Conservation (phyloP, 2,797 vertebrate species). For the Squalus acanthias region DNA sequence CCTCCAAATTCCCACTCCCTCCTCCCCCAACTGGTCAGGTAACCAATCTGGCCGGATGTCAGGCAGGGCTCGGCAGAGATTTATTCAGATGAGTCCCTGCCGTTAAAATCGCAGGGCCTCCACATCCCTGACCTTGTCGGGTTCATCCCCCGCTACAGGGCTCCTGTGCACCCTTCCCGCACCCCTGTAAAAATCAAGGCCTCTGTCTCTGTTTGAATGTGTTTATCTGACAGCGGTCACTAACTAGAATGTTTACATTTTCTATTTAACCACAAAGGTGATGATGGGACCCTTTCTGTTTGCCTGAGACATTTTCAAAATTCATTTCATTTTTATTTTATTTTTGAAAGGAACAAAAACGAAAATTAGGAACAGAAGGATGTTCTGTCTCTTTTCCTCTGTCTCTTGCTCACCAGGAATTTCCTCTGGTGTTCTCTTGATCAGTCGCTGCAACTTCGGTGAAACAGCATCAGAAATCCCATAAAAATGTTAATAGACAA, state of each 20-base stretch:
- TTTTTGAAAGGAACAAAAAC: neutral
- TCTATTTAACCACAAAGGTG: neutral
- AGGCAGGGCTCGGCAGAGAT: too few relatives aligned
- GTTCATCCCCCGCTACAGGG: too few relatives aligned
- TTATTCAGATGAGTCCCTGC: too few relatives aligned
- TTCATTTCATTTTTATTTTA: neutral
- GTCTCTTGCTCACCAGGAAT: neutral
- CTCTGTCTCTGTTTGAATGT: too few relatives aligned
- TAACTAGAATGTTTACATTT: neutral
- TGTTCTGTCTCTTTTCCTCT: neutral
- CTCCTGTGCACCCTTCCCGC: too few relatives aligned
- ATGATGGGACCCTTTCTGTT: neutral
- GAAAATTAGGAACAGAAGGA: neutral
- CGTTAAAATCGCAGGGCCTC: too few relatives aligned
- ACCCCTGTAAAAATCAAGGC: too few relatives aligned
- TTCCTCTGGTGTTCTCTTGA: neutral
- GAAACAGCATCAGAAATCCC: neutral
- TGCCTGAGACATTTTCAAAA: neutral
- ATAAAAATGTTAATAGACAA: neutral
- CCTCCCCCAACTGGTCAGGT: too few relatives aligned
- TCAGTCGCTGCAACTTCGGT: neutral
- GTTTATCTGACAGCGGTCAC: neutral
- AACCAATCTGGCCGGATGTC: too few relatives aligned
- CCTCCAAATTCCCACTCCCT: too few relatives aligned
- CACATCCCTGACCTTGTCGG: too few relatives aligned